phyloP scores from a whole-genome alignment of 2,113 vertebrate genomes.

The Beaufortia kweichowensis region DNA sequence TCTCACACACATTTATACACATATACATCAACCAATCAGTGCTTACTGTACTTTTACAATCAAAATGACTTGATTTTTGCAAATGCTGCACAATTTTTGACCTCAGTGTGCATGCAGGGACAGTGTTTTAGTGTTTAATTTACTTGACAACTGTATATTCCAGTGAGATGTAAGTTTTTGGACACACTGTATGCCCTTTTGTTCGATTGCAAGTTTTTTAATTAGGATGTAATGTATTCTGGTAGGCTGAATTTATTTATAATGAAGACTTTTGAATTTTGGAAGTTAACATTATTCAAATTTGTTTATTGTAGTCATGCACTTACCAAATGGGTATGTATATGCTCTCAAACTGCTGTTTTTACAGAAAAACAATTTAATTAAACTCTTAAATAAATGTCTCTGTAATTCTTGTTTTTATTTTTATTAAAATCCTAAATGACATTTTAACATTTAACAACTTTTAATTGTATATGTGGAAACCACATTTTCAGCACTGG shows the following conservation, averaged over 20 bases:
- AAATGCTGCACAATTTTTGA: background rate
- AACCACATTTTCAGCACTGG: no score
- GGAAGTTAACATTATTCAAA: background rate
- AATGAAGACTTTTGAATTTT: background rate
- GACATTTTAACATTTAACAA: no score
- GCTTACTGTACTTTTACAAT: background rate
- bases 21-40: background rate
- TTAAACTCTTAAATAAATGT: background rate
- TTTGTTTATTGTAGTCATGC: conserved; percentile 18
- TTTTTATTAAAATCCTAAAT: background rate
- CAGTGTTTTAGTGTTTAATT: background rate
- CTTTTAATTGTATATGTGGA: no score
- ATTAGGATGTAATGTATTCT: background rate
- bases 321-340: background rate
- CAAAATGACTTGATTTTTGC: background rate
- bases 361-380: background rate
- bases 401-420: background rate
- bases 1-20: no score
- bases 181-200: conserved; percentile 22
- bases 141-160: background rate
- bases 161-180: conserved; percentile 1
- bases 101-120: background rate
- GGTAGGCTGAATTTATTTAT: background rate
- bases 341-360: background rate
- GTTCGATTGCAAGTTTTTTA: background rate